Base-by-base conservation (phyloP, 2,797 vertebrate species). In the Paguma larvata region DNA sequence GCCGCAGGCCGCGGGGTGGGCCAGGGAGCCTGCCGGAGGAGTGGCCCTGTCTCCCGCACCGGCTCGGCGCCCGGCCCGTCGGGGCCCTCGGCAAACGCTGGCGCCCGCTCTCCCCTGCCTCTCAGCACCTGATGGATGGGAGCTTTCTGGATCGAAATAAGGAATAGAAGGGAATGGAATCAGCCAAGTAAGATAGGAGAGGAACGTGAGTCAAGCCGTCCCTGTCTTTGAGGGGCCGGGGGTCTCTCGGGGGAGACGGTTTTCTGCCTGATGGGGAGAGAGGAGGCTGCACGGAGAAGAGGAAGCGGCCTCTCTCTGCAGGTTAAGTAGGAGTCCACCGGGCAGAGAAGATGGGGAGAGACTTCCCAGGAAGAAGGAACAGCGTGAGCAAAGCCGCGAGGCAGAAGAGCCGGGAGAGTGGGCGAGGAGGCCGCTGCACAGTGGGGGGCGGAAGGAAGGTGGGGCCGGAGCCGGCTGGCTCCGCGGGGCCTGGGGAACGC, bases 11-110 rank as follows among this genome's bases (percentile, higher is more conserved):
- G 38, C 38, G 38, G 38, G 38, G 3, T 70, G 18, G 79, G 3
- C 5, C 25, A 30, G 62, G 30, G 56, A 38, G 51, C 46, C 14
- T 7, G 2, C 78, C 18, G 0, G 23, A 0, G 3, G 1, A 13
- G 16, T 10, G 41, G 21, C 18, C 23, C 27, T 4, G 4, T 16
- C 56, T 68, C 44, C 27, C 1, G 0, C 4, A 0, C 4, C 0
- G 7, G 30, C 53, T 38, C 3, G 46, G 73, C 6, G 15, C 30
- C 73, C 8, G 32, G 59, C 21, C 67, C 38, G 0, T 19, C 0
- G 0, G 32, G 25, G 56, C 3, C 30, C 21, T 14, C n/a, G 8
- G 21, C 0, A 16, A 59, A 15, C 18, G 44, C 56, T 67, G n/a
- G 32, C 7, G 32, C 21, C 34, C 30, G 5, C 12, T 25, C 68